phyloP scores from a whole-genome alignment of 2,888 invertebrate genomes.

The Tachina fera region DNA sequence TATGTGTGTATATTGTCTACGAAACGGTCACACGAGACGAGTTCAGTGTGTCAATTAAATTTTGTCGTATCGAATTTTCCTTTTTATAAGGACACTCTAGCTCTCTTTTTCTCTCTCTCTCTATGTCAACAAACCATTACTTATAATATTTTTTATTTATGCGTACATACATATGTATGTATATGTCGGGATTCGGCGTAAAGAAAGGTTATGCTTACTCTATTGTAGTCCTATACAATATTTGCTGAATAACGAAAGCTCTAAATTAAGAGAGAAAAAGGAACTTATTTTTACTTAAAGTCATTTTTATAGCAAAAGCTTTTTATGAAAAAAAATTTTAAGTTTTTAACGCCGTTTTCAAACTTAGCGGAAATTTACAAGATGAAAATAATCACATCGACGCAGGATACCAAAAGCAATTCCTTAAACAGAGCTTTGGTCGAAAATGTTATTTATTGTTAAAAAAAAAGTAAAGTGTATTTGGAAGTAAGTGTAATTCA shows the following conservation, averaged over 20 bases:
- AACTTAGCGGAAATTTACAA: background rate
- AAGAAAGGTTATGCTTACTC: conserved; percentile 2
- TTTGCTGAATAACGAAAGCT: conserved; percentile 47
- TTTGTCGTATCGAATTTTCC: conserved; percentile 55
- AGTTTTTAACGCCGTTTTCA: background rate
- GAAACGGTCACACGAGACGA: conserved; percentile 71
- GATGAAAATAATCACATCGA: background rate
- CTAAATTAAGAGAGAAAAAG: background rate
- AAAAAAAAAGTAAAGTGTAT: background rate
- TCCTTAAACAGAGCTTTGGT: conserved; percentile 6
- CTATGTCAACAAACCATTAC: background rate
- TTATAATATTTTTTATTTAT: background rate
- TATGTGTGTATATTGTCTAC: conserved; percentile 42
- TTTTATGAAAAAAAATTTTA: background rate
- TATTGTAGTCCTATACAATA: background rate
- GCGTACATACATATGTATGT: background rate
- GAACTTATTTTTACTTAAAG: conserved; percentile 50
- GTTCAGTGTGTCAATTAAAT: conserved; percentile 73
- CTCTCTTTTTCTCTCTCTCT: conserved; percentile 29
- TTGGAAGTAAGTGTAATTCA: background rate
- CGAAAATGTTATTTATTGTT: conserved; percentile 26
- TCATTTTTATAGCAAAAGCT: conserved; percentile 4
- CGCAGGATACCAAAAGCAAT: conserved; percentile 2
- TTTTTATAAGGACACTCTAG: conserved; percentile 24
- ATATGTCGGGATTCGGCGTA: conserved; percentile 33